Base-by-base conservation (phyloP, 2,888 invertebrate species). In the Drosophila recens region DNA sequence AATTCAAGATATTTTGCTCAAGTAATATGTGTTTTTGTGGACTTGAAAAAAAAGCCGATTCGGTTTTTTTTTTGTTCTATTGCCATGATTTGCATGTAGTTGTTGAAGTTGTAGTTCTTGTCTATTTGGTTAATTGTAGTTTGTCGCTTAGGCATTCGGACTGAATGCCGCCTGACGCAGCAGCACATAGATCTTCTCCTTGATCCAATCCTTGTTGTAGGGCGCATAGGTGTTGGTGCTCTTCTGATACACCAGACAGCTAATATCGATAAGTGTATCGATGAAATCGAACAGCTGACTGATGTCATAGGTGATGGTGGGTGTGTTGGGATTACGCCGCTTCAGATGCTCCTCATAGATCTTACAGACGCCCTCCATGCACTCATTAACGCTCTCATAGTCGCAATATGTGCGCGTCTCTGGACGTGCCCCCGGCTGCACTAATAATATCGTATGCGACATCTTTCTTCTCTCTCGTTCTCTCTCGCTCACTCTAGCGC, bases 141-240 rank as follows among this genome's bases (percentile, higher is more conserved):
- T 49, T 71, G 15, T 30, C 30, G 8, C 13, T 49, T 71, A 86
- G 52, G 84, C 86, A 59, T 86, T 89, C 68, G 86, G 90, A 87
- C 65, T 89, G 30, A 96, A 97, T 0, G 97, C 97, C 0, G 98
- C 98, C 93, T 98, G 98, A 80, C 98, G 96, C 74, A 99, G 93
- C 87, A 99, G 93, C 4, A 98, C 96, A 91, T 99, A 99, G 75
- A 99, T 98, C 92, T 99, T 98, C 92, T 99, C 99, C 93, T 99
- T 99, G 67, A 99, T 98, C 99, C 99, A 99, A 90, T 98, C 98
- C 93, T 99, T 99, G 93, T 99, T 99, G 93, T 99, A 99, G 0
- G 99, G 99, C 1, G 98, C 97, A 90, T 99, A 99, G 0, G 98
- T 98, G 90, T 98, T 98, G 45, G 97, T 97, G 8, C 97, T 96